Conservation (phyloP, 2,888 invertebrate genomes). For the Corbicula japonica region DNA sequence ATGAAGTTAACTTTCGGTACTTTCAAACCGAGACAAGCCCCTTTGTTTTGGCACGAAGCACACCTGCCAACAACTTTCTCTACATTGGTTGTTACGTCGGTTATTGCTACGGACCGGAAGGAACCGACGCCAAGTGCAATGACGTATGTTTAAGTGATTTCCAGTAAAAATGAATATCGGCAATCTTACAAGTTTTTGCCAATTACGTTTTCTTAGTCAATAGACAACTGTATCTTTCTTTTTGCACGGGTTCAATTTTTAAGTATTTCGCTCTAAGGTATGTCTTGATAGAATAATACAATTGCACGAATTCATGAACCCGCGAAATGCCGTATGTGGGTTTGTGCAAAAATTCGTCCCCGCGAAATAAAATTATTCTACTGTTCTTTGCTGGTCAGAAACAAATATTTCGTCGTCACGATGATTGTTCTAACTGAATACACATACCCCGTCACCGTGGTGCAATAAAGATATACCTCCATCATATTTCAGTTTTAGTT, state of each 20-base stretch:
- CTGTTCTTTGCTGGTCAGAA: too few species aligned
- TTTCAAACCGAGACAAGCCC: slow-evolving; percentile 26
- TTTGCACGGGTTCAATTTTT: not conserved
- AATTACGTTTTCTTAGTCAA: not conserved
- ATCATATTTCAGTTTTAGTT: too few species aligned
- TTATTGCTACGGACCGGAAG: slow-evolving; percentile 27
- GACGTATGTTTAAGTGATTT: slow-evolving; percentile 33
- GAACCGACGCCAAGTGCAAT: slow-evolving; percentile 13
- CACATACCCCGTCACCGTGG: too few species aligned
- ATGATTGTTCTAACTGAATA: too few species aligned
- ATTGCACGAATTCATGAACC: not conserved
- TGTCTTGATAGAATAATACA: not conserved
- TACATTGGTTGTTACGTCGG: slow-evolving; percentile 36
- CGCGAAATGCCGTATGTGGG: too few species aligned
- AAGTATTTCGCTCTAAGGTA: not conserved
- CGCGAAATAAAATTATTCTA: too few species aligned
- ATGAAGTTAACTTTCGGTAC: not conserved
- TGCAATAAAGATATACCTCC: too few species aligned
- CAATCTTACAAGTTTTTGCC: not conserved
- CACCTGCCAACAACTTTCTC: slow-evolving; percentile 7
- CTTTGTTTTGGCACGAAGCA: slow-evolving; percentile 13
- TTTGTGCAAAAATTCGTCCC: too few species aligned
- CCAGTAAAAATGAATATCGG: not conserved
- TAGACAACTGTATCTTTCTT: not conserved
- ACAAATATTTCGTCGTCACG: too few species aligned